phyloP scores from a whole-genome alignment of 2,113 vertebrate species.

The Hemichromis elongatus region DNA sequence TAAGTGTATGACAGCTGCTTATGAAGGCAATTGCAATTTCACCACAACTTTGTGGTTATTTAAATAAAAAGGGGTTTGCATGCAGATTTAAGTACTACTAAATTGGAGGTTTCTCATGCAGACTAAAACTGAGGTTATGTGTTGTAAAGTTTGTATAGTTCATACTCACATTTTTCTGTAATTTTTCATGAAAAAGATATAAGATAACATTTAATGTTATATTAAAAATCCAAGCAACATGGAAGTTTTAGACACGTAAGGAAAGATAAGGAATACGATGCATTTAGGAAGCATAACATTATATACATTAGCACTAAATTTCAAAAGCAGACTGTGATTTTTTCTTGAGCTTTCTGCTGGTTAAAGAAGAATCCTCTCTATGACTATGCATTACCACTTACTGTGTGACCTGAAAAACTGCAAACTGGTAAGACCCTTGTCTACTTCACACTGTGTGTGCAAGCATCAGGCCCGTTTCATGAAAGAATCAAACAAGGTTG shows the following conservation, averaged over 20 bases:
- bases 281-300: background rate
- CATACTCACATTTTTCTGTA: rapidly evolving
- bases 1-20: background rate
- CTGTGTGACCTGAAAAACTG: background rate
- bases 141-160: background rate
- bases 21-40: background rate
- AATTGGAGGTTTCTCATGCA: background rate
- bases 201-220: background rate
- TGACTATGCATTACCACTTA: background rate
- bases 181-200: background rate
- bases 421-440: rapidly evolving
- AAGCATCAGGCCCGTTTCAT: background rate
- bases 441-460: background rate
- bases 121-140: background rate
- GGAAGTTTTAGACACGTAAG: too few species aligned
- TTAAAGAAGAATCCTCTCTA: background rate
- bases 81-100: background rate
- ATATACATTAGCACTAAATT: background rate
- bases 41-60: background rate
- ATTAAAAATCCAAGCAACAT: background rate
- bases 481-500: background rate
- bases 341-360: background rate
- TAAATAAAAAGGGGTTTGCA: background rate
- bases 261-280: too few species aligned
- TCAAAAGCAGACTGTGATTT: background rate